Percentiles rank a stretch among this genome's conserved stretches.
These are phyloP conservation scores for Hedya salicella DNA, from an alignment of 2,888 invertebrate genomes.

Conservation along the genomic window DNA sequence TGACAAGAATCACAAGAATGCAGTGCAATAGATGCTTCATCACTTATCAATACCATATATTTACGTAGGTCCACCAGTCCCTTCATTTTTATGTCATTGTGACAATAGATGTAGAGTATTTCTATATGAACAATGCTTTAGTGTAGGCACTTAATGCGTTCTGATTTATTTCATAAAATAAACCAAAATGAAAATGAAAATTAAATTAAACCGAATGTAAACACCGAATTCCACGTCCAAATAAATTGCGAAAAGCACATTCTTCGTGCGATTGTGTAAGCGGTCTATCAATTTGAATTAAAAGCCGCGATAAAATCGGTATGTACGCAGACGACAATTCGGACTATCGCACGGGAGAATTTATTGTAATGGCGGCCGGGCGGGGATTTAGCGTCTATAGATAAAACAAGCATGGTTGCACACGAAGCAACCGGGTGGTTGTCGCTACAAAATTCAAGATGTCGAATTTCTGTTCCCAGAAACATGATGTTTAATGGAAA, in stretches of 20 bases:
- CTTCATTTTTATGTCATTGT: too few relatives aligned
- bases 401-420: not conserved
- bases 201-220: slow-evolving; percentile 3
- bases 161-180: not conserved
- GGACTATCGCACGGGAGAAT: slow-evolving; percentile 33
- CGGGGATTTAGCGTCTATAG: not conserved
- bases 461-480: not conserved
- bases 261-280: slow-evolving; percentile 34
- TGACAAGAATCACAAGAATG: too few relatives aligned
- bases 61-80: too few relatives aligned
- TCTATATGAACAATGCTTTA: too few relatives aligned
- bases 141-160: not conserved
- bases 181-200: not conserved
- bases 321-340: slow-evolving; percentile 36
- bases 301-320: slow-evolving; percentile 36
- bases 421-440: not conserved
- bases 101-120: too few relatives aligned
- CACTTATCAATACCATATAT: too few relatives aligned
- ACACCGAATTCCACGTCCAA: slow-evolving; percentile 10
- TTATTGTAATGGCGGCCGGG: slow-evolving; percentile 34
- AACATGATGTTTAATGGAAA: too few relatives aligned
- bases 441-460: not conserved
- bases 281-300: slow-evolving; percentile 36
- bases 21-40: too few relatives aligned
- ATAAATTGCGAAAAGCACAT: slow-evolving; percentile 33